These are phyloP conservation scores for Glossosoma conforme DNA, from an alignment of 1,140 invertebrate genomes.

Conservation along the genomic window DNA sequence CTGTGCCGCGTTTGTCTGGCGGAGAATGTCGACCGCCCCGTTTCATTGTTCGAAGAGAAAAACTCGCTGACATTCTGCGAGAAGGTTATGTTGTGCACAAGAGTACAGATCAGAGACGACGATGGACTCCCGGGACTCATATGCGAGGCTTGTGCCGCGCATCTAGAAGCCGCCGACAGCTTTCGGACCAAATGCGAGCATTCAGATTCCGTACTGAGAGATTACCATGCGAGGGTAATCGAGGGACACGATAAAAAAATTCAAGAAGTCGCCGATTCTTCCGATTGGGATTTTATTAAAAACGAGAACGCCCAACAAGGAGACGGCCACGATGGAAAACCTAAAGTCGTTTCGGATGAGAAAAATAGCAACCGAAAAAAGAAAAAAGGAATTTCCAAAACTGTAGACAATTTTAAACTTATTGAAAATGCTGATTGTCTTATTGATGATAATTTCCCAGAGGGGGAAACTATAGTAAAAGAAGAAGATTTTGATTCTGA, in stretches of 20 bases:
- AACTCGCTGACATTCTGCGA: conserved; percentile 5
- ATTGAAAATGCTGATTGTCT: neutral
- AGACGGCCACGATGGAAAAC: too few relatives aligned
- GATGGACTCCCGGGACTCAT: conserved; percentile 3
- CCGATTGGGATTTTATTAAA: neutral
- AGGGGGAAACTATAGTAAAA: neutral
- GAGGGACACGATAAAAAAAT: neutral
- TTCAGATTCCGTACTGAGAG: conserved; percentile 4
- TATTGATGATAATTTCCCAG: neutral
- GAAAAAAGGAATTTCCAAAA: conserved; percentile 1
- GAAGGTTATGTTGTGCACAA: conserved; percentile 8
- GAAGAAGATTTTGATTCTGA: neutral
- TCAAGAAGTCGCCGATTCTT: neutral
- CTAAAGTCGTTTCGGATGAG: too few relatives aligned
- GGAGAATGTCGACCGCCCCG: conserved; percentile 2
- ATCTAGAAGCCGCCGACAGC: conserved; percentile 1
- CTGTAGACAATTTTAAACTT: neutral
- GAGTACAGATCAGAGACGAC: neutral
- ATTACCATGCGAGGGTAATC: neutral
- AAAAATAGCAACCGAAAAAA: conserved; percentile 3
- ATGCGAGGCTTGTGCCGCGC: neutral
- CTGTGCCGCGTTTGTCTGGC: conserved; percentile 13
- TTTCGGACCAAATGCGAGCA: conserved; percentile 9
- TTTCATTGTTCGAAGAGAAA: neutral
- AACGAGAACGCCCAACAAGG: neutral